Base-by-base conservation (phyloP, 23 tunicate genomes). In the Aplidium turbinatum region DNA sequence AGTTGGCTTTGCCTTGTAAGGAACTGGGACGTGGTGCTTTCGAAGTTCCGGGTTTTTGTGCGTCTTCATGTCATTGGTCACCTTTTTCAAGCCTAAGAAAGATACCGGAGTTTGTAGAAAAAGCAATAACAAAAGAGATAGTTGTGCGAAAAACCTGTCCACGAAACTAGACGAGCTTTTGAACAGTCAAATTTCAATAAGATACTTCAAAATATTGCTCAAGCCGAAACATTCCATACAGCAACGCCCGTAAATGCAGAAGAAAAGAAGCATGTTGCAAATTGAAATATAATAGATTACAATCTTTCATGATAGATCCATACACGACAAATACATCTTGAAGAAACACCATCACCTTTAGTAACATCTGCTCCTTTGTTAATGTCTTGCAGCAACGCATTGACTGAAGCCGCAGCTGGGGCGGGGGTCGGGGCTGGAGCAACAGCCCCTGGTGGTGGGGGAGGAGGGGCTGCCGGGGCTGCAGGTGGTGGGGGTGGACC, bases 11-110 rank as follows among this genome's bases (percentile, higher is more conserved):
- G 79, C 63, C 35, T 78, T 76, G 62, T 42, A 84, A 1, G 97
- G 90, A 2, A 84, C 97, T 0, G 91, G 83, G 25, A 63, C 82
- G 34, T 78, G 79, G 28, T 72, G 86, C 74, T 78, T 63, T 31
- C 99, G 92, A 33, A 95, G 77, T 21, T 82, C 82, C 1, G 99
- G 91, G 58, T 95, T 95, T 63, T 95, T 95, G 72, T 95, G 92
- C 22, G 99, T 95, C 67, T 88, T 90, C 99, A 85, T 84, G 75
- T 88, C 96, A 62, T 83, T 81, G 5, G 96, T 88, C 2, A 95
- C 99, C 47, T 87, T 95, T 79, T 88, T 95, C 73, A 95, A 46
- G 31, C 99, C 99, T 93, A 28, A 57, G 62, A 2, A 27, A 60
- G 20, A 60, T n/a, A n/a, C n/a, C n/a, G n/a, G n/a, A n/a, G n/a